phyloP scores from a whole-genome alignment of 1,140 invertebrate genomes.

The Ptiloglossa arizonensis region DNA sequence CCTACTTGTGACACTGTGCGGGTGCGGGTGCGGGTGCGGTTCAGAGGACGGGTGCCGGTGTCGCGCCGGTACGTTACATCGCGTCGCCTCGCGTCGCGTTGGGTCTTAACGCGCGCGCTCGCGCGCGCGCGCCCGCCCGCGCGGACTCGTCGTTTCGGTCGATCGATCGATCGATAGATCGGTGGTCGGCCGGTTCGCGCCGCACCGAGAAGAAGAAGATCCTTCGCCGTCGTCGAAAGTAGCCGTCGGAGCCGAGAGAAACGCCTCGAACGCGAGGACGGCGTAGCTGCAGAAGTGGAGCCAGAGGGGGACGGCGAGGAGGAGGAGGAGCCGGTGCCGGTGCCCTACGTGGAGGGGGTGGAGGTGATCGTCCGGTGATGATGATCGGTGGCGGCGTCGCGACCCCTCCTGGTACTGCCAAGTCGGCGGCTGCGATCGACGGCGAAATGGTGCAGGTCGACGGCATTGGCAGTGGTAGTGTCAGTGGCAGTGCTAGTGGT shows the following conservation, averaged over 20 bases:
- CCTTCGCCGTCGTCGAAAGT: neutral
- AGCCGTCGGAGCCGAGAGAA: constrained; percentile 36
- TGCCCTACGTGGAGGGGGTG: constrained; percentile 56
- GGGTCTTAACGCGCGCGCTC: too few species aligned
- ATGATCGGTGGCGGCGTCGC: constrained; percentile 80
- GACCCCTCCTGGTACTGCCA: constrained; percentile 79
- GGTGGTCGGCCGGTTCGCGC: too few species aligned
- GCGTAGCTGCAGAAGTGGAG: constrained; percentile 37
- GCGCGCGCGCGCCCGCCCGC: neutral
- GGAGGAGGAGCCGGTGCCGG: constrained; percentile 57
- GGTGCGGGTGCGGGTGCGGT: neutral
- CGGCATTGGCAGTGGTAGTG: constrained; percentile 78
- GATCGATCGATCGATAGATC: too few species aligned
- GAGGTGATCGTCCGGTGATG: constrained; percentile 73
- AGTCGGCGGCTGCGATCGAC: constrained; percentile 76
- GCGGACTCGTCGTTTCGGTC: too few species aligned
- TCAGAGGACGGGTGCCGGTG: too few species aligned
- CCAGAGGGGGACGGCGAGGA: constrained; percentile 42
- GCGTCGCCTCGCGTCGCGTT: too few species aligned
- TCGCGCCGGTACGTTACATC: too few species aligned
- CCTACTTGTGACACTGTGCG: neutral
- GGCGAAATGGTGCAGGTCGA: constrained; percentile 77
- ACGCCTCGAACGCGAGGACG: constrained; percentile 18
- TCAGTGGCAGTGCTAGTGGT: constrained; percentile 78
- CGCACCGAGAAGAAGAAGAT: too few species aligned